Evolutionary conservation across 2,113 vertebrate genomes (phyloP), one percentile per base, ranked within the genome.

Genomic region (Dicentrarchus labrax): DNA sequence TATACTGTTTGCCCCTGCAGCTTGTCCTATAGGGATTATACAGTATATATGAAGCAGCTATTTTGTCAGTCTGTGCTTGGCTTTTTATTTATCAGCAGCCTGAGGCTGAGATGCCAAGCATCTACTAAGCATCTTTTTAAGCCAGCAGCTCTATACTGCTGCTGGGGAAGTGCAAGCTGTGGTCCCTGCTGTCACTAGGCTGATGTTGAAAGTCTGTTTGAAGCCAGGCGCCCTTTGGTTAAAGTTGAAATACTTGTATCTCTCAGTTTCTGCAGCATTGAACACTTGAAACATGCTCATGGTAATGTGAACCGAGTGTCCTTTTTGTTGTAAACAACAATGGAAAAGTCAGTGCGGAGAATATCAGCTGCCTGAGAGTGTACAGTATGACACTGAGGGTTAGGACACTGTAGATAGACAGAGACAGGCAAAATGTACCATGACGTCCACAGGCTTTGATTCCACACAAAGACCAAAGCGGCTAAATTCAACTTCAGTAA

Each of bases 51-150:
- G 82, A 81, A 84, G 54, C n/a, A 48, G 69, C 71, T 72, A 22
- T 76, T 85, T 86, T 86, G 82, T 90, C 82, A 65, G 77, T 43
- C 76, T 72, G 73, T 53, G 60, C 70, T 77, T 21, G 51, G 59
- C 57, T 72, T 72, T 77, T 86, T 83, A 91, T 84, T 83, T 71
- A 72, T 89, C 86, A 87, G 80, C 74, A 83, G 80, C 87, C 76
- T 0, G n/a, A 76, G 76, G 84, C 80, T 83, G 72, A 86, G 78
- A 79, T 83, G 73, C 85, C 78, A 83, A 89, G 80, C 78, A 85
- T 88, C 76, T 78, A 87, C 83, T 80, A 68, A 87, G 78, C 82
- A 83, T 90, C 61, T 84, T 88, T 86, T 81, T 43, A 83, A 85
- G 82, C 82, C 50, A 3, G 73, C 72, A 86, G 88, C 76, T 87